Percentiles rank a stretch among this genome's conserved stretches.
Evolutionary conservation across 2,888 invertebrate species (phyloP).

Genomic region (Chelonus formosanus): DNA sequence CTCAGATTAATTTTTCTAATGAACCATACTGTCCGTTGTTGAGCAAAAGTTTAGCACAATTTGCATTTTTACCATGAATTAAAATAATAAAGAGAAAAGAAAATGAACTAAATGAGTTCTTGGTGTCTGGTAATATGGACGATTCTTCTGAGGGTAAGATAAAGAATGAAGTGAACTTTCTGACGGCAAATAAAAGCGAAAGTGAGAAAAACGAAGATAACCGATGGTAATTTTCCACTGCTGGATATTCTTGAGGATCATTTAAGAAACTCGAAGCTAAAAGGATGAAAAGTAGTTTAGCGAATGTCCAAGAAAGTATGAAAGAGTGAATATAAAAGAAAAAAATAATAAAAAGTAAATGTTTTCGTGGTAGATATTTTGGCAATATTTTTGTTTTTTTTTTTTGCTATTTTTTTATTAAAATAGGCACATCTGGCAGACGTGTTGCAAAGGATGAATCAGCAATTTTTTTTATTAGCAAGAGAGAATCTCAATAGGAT

Average conservation of each 20-base stretch:
- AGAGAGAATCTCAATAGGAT: slow-evolving; percentile 1
- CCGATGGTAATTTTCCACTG: no score
- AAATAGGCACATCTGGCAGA: slow-evolving; percentile 54
- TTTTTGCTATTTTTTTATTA: slow-evolving; percentile 48
- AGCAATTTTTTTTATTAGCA: slow-evolving; percentile 45
- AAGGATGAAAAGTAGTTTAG: no score
- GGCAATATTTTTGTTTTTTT: slow-evolving; percentile 38
- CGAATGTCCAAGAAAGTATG: no score
- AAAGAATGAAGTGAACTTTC: no score
- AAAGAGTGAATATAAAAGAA: no score
- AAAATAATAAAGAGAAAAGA: slow-evolving; percentile 30
- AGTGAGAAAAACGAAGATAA: no score
- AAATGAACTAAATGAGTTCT: not conserved
- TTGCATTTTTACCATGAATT: slow-evolving; percentile 40
- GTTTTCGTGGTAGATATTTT: slow-evolving; percentile 8
- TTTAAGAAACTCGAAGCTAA: no score
- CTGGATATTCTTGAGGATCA: no score
- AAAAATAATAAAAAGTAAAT: slow-evolving; percentile 3
- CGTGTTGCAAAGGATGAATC: slow-evolving; percentile 48
- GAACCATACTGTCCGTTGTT: slow-evolving; percentile 30
- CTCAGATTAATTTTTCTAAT: slow-evolving; percentile 43
- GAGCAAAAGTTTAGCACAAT: slow-evolving; percentile 28
- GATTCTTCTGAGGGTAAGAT: no score
- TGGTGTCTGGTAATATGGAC: no score
- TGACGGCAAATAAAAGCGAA: no score